These are phyloP conservation scores for Megaceryle torquata DNA, from an alignment of 2,113 vertebrate species.

Conservation along the genomic window DNA sequence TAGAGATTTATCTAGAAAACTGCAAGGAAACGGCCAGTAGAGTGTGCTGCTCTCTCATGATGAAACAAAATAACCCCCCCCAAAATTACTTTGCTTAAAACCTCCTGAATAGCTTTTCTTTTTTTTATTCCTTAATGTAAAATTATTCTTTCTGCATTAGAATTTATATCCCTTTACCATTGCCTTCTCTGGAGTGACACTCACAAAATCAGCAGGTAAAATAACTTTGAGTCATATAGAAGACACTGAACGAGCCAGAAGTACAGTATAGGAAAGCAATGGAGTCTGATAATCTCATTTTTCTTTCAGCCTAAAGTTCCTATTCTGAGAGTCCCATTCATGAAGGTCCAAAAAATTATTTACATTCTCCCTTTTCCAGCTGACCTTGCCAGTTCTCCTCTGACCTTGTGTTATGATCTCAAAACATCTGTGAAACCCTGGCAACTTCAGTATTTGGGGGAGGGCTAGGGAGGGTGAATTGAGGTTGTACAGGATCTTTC, in stretches of 20 bases:
- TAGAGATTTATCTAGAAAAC: not conserved
- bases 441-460: slow-evolving; percentile 2
- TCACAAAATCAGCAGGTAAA: not conserved
- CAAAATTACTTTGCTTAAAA: not conserved
- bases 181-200: not conserved
- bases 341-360: slow-evolving; percentile 65
- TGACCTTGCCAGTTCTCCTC: slow-evolving; percentile 70
- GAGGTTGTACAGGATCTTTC: slow-evolving; percentile 49
- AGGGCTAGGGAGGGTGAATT: not conserved
- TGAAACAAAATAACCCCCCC: not conserved
- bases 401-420: slow-evolving; percentile 66
- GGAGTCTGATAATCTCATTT: slow-evolving; percentile 61
- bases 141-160: not conserved
- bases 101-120: not conserved
- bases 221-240: not conserved
- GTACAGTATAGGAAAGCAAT: not conserved
- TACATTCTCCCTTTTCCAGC: slow-evolving; percentile 65
- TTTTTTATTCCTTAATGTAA: not conserved
- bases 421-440: slow-evolving; percentile 61
- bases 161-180: not conserved
- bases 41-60: slow-evolving; percentile 71
- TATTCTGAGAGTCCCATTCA: slow-evolving; percentile 72
- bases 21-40: slow-evolving; percentile 61
- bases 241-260: not conserved
- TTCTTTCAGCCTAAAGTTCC: slow-evolving; percentile 59